These are phyloP conservation scores for Netelia virgata DNA, from an alignment of 2,888 invertebrate species.

Conservation along the genomic window DNA sequence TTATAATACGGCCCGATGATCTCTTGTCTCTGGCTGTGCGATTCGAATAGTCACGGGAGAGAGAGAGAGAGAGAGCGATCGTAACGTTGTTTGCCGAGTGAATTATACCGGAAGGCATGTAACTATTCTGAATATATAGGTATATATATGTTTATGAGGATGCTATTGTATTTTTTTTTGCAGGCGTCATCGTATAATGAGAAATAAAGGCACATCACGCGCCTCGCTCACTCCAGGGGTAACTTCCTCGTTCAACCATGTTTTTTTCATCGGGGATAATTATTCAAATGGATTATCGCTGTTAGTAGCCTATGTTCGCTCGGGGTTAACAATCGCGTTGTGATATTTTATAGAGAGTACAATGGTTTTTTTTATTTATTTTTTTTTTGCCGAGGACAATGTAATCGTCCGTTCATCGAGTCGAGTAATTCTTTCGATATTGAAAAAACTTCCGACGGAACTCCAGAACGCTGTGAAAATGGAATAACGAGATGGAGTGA, in stretches of 20 bases:
- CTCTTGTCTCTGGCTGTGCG: neutral
- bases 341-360: neutral
- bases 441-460: too few species aligned
- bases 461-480: too few species aligned
- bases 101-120: conserved; percentile 62
- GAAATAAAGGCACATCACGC: conserved; percentile 37
- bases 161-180: conserved; percentile 8
- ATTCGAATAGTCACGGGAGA: conserved; percentile 26
- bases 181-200: neutral
- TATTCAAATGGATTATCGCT: conserved; percentile 43
- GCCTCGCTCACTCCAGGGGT: conserved; percentile 14
- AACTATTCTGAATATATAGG: conserved; percentile 22
- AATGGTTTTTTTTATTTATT: neutral
- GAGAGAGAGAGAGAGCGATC: conserved; percentile 27
- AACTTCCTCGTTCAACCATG: conserved; percentile 1
- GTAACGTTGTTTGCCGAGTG: conserved; percentile 66
- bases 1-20: neutral
- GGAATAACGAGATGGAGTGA: too few species aligned
- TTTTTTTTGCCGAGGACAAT: neutral
- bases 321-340: neutral
- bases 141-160: neutral
- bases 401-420: neutral
- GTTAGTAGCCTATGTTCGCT: neutral
- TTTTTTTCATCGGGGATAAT: conserved; percentile 46
- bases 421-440: too few species aligned